phyloP scores from a whole-genome alignment of 2,888 invertebrate species.

The Acleris holmiana region DNA sequence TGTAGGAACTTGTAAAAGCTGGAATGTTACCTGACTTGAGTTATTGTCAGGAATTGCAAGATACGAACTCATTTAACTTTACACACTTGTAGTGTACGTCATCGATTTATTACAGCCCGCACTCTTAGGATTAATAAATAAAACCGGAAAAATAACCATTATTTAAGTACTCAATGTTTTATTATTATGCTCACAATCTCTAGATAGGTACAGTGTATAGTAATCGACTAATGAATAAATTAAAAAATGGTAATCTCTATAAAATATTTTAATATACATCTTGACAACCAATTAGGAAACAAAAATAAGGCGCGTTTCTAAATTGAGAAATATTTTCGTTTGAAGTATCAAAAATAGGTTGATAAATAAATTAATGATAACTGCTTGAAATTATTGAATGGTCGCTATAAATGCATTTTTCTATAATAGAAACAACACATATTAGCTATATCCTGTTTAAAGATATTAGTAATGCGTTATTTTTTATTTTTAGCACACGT shows the following conservation, averaged over 20 bases:
- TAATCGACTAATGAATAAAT: conserved; percentile 74
- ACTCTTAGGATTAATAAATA: not conserved
- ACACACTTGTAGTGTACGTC: too few relatives aligned
- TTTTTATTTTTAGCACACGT: conserved; percentile 6
- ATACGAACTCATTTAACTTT: too few relatives aligned
- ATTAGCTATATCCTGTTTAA: not conserved
- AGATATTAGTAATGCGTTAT: not conserved
- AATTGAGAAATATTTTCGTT: not conserved
- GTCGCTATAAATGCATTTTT: too few relatives aligned
- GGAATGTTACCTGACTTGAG: too few relatives aligned
- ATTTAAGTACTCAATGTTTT: conserved; percentile 68
- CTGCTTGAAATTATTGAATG: too few relatives aligned
- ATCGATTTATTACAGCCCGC: too few relatives aligned
- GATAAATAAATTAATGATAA: too few relatives aligned
- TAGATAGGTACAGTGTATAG: conserved; percentile 71
- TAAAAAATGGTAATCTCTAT: conserved; percentile 69
- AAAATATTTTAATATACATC: conserved; percentile 52
- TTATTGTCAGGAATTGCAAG: too few relatives aligned
- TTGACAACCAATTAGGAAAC: conserved; percentile 42
- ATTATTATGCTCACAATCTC: conserved; percentile 79
- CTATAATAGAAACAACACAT: not conserved
- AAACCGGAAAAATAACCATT: conserved; percentile 28
- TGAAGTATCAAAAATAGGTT: not conserved
- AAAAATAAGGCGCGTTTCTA: conserved; percentile 1
- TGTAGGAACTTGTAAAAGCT: too few relatives aligned